A percentile compares a stretch with the other conserved stretches of the same genome.
These are phyloP conservation scores for Mola mola DNA, from an alignment of 2,113 vertebrate species.

Conservation along the genomic window DNA sequence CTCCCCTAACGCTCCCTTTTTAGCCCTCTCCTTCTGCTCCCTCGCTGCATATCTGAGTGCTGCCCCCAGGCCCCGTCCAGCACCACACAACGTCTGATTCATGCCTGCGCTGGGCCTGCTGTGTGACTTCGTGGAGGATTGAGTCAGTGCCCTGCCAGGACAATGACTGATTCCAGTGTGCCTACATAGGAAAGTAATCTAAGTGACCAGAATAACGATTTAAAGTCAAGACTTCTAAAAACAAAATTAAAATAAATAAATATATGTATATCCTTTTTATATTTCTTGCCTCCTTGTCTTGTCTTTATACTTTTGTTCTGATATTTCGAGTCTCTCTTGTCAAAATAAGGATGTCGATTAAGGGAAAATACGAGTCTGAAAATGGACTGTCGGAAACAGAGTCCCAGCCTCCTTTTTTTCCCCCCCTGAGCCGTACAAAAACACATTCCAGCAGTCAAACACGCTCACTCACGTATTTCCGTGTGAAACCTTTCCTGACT, in stretches of 20 bases:
- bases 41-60: constrained; percentile 51
- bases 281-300: too few species aligned
- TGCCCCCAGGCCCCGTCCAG: constrained; percentile 52
- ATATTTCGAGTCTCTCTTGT: too few species aligned
- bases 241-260: too few species aligned
- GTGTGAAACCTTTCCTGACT: constrained; percentile 46
- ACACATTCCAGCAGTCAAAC: constrained; percentile 64
- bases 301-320: neutral
- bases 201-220: constrained; percentile 9
- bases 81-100: constrained; percentile 67
- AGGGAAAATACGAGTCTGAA: too few species aligned
- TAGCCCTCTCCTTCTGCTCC: constrained; percentile 31
- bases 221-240: neutral
- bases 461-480: constrained; percentile 37
- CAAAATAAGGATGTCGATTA: constrained; percentile 28
- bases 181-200: constrained; percentile 11
- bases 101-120: constrained; percentile 30
- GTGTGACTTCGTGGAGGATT: constrained; percentile 9
- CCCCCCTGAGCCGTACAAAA: constrained; percentile 6
- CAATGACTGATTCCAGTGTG: constrained; percentile 10
- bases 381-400: constrained; percentile 8
- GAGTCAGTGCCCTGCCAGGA: constrained; percentile 30
- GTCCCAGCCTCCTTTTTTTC: neutral
- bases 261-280: too few species aligned
- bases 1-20: constrained; percentile 29